A percentile compares a stretch with the other conserved stretches of the same genome.
phyloP scores from a whole-genome alignment of 2,888 invertebrate species.

The Eupithecia pulchellata region DNA sequence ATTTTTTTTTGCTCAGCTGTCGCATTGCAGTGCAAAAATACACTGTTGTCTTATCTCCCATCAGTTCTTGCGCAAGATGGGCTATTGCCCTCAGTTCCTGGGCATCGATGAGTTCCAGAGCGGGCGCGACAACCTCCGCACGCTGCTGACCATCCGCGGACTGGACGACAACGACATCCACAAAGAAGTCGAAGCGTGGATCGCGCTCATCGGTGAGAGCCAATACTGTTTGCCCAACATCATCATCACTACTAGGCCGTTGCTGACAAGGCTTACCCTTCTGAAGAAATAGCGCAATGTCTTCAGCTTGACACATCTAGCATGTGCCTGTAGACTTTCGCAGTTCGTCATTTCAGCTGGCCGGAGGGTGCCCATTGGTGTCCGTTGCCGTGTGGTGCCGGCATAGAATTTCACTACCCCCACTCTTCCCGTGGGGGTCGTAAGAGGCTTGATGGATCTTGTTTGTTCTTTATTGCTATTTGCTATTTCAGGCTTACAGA shows the following conservation, averaged over 20 bases:
- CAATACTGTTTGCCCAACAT: not conserved
- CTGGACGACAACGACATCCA: slow-evolving; percentile 74
- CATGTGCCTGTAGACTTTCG: not conserved
- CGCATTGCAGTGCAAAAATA: not conserved
- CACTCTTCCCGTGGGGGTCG: too few species aligned
- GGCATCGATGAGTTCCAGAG: slow-evolving; percentile 92
- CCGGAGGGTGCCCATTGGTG: too few species aligned
- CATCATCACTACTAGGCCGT: not conserved
- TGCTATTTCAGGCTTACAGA: not conserved
- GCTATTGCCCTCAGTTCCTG: slow-evolving; percentile 96
- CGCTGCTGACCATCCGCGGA: slow-evolving; percentile 91
- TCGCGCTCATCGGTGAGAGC: slow-evolving; percentile 82
- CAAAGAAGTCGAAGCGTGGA: slow-evolving; percentile 84
- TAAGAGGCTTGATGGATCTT: too few species aligned
- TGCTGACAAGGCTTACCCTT: too few species aligned
- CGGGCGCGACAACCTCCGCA: slow-evolving; percentile 89
- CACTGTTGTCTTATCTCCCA: not conserved
- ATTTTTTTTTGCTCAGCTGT: not conserved
- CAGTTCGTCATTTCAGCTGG: not conserved
- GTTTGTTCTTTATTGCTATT: too few species aligned
- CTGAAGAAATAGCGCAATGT: too few species aligned
- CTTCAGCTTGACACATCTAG: not conserved
- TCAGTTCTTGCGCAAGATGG: slow-evolving; percentile 90
- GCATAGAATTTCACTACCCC: too few species aligned
- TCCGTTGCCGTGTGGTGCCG: too few species aligned